phyloP scores from a whole-genome alignment of 2,888 invertebrate genomes.

The Thelaira solivaga region DNA sequence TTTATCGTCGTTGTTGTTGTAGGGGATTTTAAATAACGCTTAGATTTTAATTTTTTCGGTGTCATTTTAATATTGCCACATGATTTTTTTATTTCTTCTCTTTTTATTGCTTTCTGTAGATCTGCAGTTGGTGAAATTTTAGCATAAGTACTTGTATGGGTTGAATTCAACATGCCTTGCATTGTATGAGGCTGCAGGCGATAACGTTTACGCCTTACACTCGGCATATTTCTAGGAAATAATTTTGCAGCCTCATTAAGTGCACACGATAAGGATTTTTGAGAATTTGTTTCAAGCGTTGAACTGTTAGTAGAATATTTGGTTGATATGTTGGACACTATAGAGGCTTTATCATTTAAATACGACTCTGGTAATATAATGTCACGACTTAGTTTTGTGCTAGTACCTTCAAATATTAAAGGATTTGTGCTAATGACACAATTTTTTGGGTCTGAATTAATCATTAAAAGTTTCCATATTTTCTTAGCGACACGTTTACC shows the following conservation, averaged over 20 bases:
- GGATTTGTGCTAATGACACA: neutral
- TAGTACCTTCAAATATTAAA: slow-evolving; percentile 14
- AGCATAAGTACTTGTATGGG: slow-evolving; percentile 58
- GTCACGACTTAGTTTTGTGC: slow-evolving; percentile 52
- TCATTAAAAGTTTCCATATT: slow-evolving; percentile 50
- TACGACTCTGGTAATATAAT: slow-evolving; percentile 41
- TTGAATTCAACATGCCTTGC: slow-evolving; percentile 40
- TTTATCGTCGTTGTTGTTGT: neutral
- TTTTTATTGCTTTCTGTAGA: slow-evolving; percentile 34
- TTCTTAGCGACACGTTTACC: slow-evolving; percentile 57
- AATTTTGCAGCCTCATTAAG: slow-evolving; percentile 71
- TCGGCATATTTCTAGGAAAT: slow-evolving; percentile 76
- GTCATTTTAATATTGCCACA: slow-evolving; percentile 65
- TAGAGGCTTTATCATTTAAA: slow-evolving; percentile 60
- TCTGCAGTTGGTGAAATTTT: slow-evolving; percentile 44
- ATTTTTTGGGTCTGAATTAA: slow-evolving; percentile 20
- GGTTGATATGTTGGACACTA: slow-evolving; percentile 44
- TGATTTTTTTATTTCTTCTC: slow-evolving; percentile 36
- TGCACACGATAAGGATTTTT: slow-evolving; percentile 65
- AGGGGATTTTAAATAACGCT: slow-evolving; percentile 63
- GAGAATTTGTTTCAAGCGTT: slow-evolving; percentile 67
- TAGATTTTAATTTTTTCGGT: slow-evolving; percentile 67
- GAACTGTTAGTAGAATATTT: slow-evolving; percentile 62
- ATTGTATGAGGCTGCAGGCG: slow-evolving; percentile 65
- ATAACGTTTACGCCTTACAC: slow-evolving; percentile 72